Percentiles rank a stretch among this genome's conserved stretches.
These are phyloP conservation scores for Typhlichthys subterraneus DNA, from an alignment of 2,797 vertebrate species.

Conservation along the genomic window DNA sequence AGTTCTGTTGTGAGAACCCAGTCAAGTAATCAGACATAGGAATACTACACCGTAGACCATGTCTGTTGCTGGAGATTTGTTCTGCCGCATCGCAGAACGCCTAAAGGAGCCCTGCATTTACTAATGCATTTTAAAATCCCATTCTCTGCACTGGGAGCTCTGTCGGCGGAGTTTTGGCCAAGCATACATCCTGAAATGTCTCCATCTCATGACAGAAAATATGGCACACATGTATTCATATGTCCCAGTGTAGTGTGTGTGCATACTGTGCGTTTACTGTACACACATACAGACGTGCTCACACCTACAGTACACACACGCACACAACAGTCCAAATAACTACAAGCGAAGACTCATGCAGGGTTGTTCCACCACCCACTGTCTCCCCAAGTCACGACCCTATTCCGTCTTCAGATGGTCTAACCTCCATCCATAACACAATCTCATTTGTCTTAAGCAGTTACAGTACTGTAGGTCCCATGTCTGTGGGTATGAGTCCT, in stretches of 20 bases:
- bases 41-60: neutral
- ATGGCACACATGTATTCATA: slow-evolving; percentile 9
- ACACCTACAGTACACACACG: neutral
- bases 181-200: slow-evolving; percentile 8
- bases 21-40: slow-evolving; percentile 17
- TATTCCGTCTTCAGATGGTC: slow-evolving; percentile 52
- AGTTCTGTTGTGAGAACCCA: neutral
- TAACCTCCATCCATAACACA: slow-evolving; percentile 36
- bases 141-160: neutral
- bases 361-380: slow-evolving; percentile 50
- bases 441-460: slow-evolving; percentile 53
- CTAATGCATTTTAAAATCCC: slow-evolving; percentile 3
- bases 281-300: neutral
- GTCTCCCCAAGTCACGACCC: slow-evolving; percentile 47
- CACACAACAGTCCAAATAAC: slow-evolving; percentile 27
- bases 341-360: slow-evolving; percentile 40
- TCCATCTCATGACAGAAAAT: slow-evolving; percentile 11
- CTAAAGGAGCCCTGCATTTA: neutral
- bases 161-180: slow-evolving; percentile 1
- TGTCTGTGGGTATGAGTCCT: slow-evolving; percentile 47
- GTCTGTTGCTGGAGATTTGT: neutral
- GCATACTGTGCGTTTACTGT: neutral
- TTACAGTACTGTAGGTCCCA: slow-evolving; percentile 12
- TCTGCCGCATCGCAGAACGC: slow-evolving; percentile 6
- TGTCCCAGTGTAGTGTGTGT: slow-evolving; percentile 3